These are phyloP conservation scores for Pachycephus smyrnensis DNA, from an alignment of 2,888 invertebrate genomes.

Conservation along the genomic window DNA sequence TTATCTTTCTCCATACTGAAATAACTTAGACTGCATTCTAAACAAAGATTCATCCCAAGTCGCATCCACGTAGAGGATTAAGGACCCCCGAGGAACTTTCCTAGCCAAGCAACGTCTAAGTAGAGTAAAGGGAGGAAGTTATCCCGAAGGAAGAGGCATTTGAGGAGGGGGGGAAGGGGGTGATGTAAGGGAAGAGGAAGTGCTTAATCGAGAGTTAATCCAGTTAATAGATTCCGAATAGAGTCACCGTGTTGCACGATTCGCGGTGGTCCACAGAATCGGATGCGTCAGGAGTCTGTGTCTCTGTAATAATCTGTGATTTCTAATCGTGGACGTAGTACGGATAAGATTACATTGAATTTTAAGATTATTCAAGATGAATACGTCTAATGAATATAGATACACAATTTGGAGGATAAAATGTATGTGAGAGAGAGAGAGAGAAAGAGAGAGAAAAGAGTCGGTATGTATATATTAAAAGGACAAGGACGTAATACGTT, in stretches of 20 bases:
- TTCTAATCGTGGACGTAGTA: no score
- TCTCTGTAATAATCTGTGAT: no score
- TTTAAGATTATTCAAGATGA: no score
- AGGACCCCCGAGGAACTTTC: constrained; percentile 33
- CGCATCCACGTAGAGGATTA: no score
- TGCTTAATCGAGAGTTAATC: constrained; percentile 58
- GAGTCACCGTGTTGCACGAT: constrained; percentile 38
- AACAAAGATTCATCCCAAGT: not conserved
- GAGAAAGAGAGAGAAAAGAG: constrained; percentile 31
- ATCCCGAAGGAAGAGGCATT: constrained; percentile 12
- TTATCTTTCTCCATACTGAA: not conserved
- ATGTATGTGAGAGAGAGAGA: not conserved
- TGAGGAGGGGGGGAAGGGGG: constrained; percentile 12
- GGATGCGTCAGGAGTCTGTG: no score
- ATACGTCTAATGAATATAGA: no score
- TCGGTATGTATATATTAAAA: constrained; percentile 7
- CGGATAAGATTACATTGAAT: no score
- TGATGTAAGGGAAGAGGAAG: constrained; percentile 15
- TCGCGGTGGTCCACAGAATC: no score
- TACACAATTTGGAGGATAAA: no score
- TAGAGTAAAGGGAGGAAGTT: constrained; percentile 20
- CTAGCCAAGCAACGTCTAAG: constrained; percentile 34
- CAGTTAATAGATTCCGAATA: constrained; percentile 60
- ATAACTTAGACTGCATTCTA: not conserved
- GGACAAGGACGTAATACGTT: not conserved